A percentile compares a stretch with the other conserved stretches of the same genome.
Evolutionary conservation across 2,888 invertebrate species (phyloP).

Genomic region (Xestia rhomboidea): DNA sequence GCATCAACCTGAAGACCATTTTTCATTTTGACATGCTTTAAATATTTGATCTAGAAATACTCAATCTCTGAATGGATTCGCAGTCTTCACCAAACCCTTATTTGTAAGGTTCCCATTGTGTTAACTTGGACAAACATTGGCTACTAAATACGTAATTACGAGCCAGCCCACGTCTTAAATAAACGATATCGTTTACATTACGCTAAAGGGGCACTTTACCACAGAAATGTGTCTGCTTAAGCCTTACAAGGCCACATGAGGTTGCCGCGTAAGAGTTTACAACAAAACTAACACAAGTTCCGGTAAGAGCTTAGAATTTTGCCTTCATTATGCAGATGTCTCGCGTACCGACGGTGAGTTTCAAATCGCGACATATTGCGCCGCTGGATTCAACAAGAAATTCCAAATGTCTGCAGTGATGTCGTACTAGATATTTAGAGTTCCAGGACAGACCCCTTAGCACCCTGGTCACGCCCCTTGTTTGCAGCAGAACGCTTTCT

Average conservation of each 20-base stretch:
- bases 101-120: slow-evolving; percentile 25
- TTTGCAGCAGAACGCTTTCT: slow-evolving; percentile 53
- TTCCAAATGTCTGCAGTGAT: slow-evolving; percentile 60
- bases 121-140: slow-evolving; percentile 39
- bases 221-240: slow-evolving; percentile 55
- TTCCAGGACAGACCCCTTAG: slow-evolving; percentile 35
- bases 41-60: background rate
- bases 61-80: background rate
- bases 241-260: slow-evolving; percentile 51
- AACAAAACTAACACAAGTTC: slow-evolving; percentile 53
- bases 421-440: slow-evolving; percentile 48
- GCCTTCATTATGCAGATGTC: slow-evolving; percentile 72
- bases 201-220: slow-evolving; percentile 49
- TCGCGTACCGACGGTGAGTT: slow-evolving; percentile 64
- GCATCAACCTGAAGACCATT: background rate
- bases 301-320: slow-evolving; percentile 64
- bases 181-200: slow-evolving; percentile 55
- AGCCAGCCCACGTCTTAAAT: slow-evolving; percentile 58
- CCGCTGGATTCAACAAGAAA: slow-evolving; percentile 46
- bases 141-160: slow-evolving; percentile 50
- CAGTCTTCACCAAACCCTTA: slow-evolving; percentile 8
- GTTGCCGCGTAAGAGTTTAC: slow-evolving; percentile 46
- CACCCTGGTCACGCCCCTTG: slow-evolving; percentile 57
- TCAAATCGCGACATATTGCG: slow-evolving; percentile 68
- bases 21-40: background rate